These are phyloP conservation scores for Villa cingulata DNA, from an alignment of 2,888 invertebrate genomes.

Conservation along the genomic window DNA sequence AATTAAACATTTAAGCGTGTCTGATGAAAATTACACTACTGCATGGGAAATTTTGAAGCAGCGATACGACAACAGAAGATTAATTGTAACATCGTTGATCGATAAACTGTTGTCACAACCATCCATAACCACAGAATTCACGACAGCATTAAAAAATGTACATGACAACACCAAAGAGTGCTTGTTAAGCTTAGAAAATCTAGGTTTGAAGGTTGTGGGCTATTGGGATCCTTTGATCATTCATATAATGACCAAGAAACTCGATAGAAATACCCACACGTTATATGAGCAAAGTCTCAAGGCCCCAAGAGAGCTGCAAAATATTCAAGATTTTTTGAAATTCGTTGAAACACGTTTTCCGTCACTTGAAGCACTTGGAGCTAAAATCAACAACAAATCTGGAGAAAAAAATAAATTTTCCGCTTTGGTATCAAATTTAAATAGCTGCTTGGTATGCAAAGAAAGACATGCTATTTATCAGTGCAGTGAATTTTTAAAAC, in stretches of 20 bases:
- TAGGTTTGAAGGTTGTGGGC: too few species aligned
- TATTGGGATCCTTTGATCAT: background rate
- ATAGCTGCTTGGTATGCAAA: background rate
- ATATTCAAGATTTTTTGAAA: background rate
- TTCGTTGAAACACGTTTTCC: background rate
- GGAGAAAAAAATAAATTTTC: background rate
- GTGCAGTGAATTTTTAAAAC: background rate
- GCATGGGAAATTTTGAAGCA: background rate
- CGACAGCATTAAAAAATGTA: too few species aligned
- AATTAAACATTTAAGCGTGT: background rate
- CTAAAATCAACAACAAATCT: background rate
- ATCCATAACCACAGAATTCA: too few species aligned
- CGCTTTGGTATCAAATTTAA: background rate
- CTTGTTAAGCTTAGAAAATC: background rate
- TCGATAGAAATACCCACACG: background rate
- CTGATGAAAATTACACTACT: background rate
- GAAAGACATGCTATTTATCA: background rate
- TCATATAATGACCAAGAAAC: background rate
- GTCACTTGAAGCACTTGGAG: too few species aligned
- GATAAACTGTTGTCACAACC: too few species aligned
- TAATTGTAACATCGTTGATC: too few species aligned
- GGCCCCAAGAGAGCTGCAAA: background rate
- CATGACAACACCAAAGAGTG: background rate
- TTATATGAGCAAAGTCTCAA: background rate
- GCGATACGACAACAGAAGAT: too few species aligned